A percentile compares a stretch with the other conserved stretches of the same genome.
These are phyloP conservation scores for Caenorhabditis japonica DNA, from an alignment of 2,888 invertebrate genomes.

Conservation along the genomic window DNA sequence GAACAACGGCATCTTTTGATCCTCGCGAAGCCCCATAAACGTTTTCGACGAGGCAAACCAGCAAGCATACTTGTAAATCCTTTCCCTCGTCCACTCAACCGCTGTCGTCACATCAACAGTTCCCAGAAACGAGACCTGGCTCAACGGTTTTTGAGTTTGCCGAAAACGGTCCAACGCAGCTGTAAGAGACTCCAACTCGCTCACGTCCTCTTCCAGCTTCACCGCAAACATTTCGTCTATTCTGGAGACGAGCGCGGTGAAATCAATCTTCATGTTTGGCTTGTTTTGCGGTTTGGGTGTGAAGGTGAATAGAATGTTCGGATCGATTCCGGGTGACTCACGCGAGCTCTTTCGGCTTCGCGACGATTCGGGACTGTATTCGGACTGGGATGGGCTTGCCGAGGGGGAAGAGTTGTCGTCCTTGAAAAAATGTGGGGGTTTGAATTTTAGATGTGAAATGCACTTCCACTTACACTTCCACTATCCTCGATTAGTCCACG, in stretches of 20 bases:
- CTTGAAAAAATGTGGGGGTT: conserved; percentile 1
- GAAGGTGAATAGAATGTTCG: conserved; percentile 33
- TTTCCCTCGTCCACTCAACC: conserved; percentile 31
- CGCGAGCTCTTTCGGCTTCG: conserved; percentile 18
- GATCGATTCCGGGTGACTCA: conserved; percentile 25
- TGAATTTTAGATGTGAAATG: no score
- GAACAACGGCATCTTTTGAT: conserved; percentile 45
- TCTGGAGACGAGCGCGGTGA: conserved; percentile 19
- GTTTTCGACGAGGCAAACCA: conserved; percentile 36
- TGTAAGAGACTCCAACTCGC: conserved; percentile 25
- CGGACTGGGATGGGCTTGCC: conserved; percentile 30
- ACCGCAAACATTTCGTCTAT: conserved; percentile 26
- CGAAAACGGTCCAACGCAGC: conserved; percentile 13
- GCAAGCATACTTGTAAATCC: conserved; percentile 28
- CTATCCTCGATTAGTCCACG: conserved; percentile 35
- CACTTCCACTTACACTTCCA: conserved; percentile 20
- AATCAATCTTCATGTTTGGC: conserved; percentile 30
- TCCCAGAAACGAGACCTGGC: conserved; percentile 19
- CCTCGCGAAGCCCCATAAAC: conserved; percentile 34
- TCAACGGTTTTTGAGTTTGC: conserved; percentile 17
- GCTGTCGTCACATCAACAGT: conserved; percentile 26
- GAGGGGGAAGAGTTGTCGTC: conserved; percentile 32
- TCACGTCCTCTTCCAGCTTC: conserved; percentile 13
- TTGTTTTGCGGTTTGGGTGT: conserved; percentile 27
- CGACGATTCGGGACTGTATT: conserved; percentile 18